phyloP scores from a whole-genome alignment of 2,797 vertebrate species.

The Alcedo quadribrachys region DNA sequence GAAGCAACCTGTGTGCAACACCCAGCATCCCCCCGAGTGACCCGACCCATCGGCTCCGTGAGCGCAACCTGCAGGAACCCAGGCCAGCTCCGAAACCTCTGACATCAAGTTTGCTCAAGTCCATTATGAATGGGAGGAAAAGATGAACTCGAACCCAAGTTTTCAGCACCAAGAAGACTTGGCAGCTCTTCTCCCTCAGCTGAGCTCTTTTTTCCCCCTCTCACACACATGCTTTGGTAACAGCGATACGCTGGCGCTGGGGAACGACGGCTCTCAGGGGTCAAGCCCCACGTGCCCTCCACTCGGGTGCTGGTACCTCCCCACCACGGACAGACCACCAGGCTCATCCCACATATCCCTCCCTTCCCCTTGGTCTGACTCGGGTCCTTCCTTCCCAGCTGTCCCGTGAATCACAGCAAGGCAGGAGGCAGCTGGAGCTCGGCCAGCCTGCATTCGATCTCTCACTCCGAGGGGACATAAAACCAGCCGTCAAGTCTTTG shows the following conservation, averaged over 20 bases:
- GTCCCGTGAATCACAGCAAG: background rate
- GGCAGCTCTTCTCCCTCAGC: background rate
- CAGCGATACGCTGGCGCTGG: rapidly evolving
- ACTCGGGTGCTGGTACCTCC: no score
- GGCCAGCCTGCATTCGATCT: background rate
- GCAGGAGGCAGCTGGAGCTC: background rate
- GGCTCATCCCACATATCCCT: background rate
- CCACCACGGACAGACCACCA: rapidly evolving
- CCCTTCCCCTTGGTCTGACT: background rate
- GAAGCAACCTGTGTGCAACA: no score
- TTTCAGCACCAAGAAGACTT: background rate
- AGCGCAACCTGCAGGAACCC: background rate
- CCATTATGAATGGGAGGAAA: background rate
- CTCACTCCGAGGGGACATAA: background rate
- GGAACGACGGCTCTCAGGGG: rapidly evolving
- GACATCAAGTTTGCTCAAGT: background rate
- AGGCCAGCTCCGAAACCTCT: background rate
- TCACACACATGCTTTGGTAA: rapidly evolving
- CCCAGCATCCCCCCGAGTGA: no score
- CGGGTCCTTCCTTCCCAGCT: background rate
- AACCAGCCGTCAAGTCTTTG: background rate
- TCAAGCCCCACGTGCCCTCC: rapidly evolving
- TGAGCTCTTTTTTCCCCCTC: background rate
- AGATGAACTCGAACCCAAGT: background rate
- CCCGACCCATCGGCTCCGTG: rapidly evolving